Evolutionary conservation across 2,888 invertebrate species (phyloP).

Genomic region (Cryptus armator): DNA sequence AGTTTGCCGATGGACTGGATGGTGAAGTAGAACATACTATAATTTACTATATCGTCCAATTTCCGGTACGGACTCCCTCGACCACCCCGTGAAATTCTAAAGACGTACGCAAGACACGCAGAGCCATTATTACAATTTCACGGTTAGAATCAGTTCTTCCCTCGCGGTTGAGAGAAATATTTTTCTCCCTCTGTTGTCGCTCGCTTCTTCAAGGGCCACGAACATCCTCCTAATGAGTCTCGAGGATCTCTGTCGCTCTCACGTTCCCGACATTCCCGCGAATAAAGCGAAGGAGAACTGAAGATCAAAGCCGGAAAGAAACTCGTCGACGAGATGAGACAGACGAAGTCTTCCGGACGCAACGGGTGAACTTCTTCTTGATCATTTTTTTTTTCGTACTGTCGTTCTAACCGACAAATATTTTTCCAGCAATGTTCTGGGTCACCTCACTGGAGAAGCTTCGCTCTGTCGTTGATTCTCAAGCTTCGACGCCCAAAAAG

Average conservation of each 20-base stretch:
- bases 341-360: constrained; percentile 41
- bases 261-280: constrained; percentile 67
- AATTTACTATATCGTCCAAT: constrained; percentile 38
- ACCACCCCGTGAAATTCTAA: constrained; percentile 59
- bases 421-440: constrained; percentile 49
- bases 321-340: constrained; percentile 56
- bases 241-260: constrained; percentile 57
- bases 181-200: constrained; percentile 30
- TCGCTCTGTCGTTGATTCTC: constrained; percentile 32
- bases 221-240: constrained; percentile 70
- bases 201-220: constrained; percentile 53
- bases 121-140: constrained; percentile 77
- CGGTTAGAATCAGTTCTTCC: constrained; percentile 60
- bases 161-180: constrained; percentile 41
- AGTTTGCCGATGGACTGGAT: neutral
- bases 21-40: constrained; percentile 1
- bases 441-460: constrained; percentile 41
- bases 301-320: constrained; percentile 66
- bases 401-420: constrained; percentile 46
- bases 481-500: constrained; percentile 49
- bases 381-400: constrained; percentile 21
- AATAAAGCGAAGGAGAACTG: constrained; percentile 57
- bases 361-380: constrained; percentile 48
- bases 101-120: constrained; percentile 58
- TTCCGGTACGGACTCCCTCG: constrained; percentile 29